phyloP scores from a whole-genome alignment of 2,797 vertebrate species.

The Austrolebias charrua region DNA sequence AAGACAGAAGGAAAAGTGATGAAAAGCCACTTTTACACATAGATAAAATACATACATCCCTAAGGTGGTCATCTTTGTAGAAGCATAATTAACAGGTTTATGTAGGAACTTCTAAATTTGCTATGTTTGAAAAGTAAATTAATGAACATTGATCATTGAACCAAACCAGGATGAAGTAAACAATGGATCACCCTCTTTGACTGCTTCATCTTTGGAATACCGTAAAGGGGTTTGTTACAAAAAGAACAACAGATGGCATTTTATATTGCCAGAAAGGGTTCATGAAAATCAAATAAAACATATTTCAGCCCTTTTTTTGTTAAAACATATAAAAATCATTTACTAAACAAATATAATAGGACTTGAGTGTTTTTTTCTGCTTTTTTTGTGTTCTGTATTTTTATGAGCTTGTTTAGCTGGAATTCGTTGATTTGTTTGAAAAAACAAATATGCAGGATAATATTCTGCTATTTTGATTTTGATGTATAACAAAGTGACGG shows the following conservation, averaged over 20 bases:
- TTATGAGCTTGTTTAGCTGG: too few relatives aligned
- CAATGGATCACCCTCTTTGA: conserved; percentile 27
- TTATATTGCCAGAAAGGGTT: neutral
- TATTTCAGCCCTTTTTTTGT: conserved; percentile 31
- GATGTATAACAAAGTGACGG: too few relatives aligned
- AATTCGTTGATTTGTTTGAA: too few relatives aligned
- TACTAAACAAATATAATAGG: too few relatives aligned
- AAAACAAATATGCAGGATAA: too few relatives aligned
- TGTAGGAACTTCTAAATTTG: conserved; percentile 7
- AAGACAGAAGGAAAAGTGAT: conserved; percentile 50
- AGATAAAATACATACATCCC: conserved; percentile 1
- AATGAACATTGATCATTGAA: too few relatives aligned
- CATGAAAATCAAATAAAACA: conserved; percentile 20
- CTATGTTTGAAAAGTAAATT: neutral
- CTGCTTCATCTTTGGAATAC: conserved; percentile 42
- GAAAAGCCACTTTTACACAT: conserved; percentile 32
- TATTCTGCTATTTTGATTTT: too few relatives aligned
- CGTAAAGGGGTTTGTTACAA: neutral
- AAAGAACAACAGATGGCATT: too few relatives aligned
- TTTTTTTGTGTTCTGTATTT: too few relatives aligned
- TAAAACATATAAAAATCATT: too few relatives aligned
- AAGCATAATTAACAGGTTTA: conserved; percentile 3
- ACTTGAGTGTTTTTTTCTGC: too few relatives aligned
- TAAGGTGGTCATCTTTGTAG: conserved; percentile 14
- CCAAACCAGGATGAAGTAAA: too few relatives aligned